Evolutionary conservation across 2,888 invertebrate species (phyloP).

Genomic region (Baronia brevicornis): DNA sequence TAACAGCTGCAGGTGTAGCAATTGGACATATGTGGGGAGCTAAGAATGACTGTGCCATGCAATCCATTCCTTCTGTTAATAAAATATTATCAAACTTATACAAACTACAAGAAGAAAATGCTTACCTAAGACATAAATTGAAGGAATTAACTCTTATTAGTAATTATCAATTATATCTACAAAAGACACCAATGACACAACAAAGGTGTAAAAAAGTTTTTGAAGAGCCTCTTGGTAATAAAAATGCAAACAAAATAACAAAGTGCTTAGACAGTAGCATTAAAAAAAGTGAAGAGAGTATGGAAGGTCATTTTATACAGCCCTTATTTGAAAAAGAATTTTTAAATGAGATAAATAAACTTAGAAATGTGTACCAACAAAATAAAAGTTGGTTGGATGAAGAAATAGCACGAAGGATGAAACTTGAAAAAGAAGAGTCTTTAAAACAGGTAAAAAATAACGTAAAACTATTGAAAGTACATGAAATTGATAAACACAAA

Average conservation of each 20-base stretch:
- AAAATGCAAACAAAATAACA: constrained; percentile 38
- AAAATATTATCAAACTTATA: constrained; percentile 66
- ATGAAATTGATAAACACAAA: constrained; percentile 29
- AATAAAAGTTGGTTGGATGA: constrained; percentile 61
- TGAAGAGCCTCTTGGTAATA: constrained; percentile 54
- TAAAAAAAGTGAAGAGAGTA: constrained; percentile 25
- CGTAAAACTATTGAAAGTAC: constrained; percentile 25
- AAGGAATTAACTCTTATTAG: constrained; percentile 49
- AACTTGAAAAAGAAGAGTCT: constrained; percentile 31
- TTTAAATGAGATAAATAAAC: constrained; percentile 44
- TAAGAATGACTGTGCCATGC: constrained; percentile 54
- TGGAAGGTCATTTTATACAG: constrained; percentile 29
- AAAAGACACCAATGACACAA: constrained; percentile 37
- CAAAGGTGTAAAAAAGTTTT: constrained; percentile 59
- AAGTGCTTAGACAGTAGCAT: constrained; percentile 52
- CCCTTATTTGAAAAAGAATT: constrained; percentile 49
- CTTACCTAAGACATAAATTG: constrained; percentile 53
- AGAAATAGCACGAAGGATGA: constrained; percentile 45
- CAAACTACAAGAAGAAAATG: constrained; percentile 69
- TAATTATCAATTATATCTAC: constrained; percentile 37
- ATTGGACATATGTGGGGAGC: constrained; percentile 72
- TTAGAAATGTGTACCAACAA: constrained; percentile 51
- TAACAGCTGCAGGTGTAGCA: constrained; percentile 66
- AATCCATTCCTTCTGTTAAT: constrained; percentile 54
- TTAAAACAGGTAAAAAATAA: constrained; percentile 30